A percentile compares a stretch with the other conserved stretches of the same genome.
phyloP scores from a whole-genome alignment of 2,113 vertebrate species.

The Xiphophorus maculatus region DNA sequence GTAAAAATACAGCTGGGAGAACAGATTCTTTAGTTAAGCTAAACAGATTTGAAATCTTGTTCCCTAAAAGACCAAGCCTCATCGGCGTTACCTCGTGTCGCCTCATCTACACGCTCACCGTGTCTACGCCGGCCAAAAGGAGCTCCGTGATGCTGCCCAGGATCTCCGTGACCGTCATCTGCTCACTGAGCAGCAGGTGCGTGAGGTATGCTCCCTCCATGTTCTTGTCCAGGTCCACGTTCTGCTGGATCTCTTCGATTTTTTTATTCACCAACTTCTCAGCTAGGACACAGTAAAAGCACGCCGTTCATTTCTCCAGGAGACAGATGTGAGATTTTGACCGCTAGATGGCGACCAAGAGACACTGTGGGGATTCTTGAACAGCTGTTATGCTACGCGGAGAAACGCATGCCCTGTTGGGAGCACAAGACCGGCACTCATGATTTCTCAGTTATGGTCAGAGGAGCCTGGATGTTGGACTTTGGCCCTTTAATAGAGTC shows the following conservation, averaged over 20 bases:
- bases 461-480: conserved; percentile 11
- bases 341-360: conserved; percentile 16
- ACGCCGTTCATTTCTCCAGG: not conserved
- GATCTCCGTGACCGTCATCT: conserved; percentile 79
- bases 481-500: conserved; percentile 23
- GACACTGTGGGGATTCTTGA: not conserved
- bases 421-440: not conserved
- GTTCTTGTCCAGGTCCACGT: conserved; percentile 51
- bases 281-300: conserved; percentile 55
- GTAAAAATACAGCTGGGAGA: not conserved
- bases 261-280: conserved; percentile 79
- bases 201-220: conserved; percentile 83
- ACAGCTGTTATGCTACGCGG: too few relatives aligned
- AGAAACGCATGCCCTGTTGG: too few relatives aligned
- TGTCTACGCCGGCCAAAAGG: conserved; percentile 85
- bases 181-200: conserved; percentile 79
- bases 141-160: conserved; percentile 83
- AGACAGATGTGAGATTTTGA: not conserved
- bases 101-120: conserved; percentile 63
- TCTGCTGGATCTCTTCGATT: conserved; percentile 73
- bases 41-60: not conserved
- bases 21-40: not conserved
- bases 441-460: not conserved
- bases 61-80: not conserved
- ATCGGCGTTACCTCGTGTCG: not conserved